Percentiles rank a stretch among this genome's conserved stretches.
These are phyloP conservation scores for Diorhabda carinulata DNA, from an alignment of 1,140 invertebrate genomes.

Conservation along the genomic window DNA sequence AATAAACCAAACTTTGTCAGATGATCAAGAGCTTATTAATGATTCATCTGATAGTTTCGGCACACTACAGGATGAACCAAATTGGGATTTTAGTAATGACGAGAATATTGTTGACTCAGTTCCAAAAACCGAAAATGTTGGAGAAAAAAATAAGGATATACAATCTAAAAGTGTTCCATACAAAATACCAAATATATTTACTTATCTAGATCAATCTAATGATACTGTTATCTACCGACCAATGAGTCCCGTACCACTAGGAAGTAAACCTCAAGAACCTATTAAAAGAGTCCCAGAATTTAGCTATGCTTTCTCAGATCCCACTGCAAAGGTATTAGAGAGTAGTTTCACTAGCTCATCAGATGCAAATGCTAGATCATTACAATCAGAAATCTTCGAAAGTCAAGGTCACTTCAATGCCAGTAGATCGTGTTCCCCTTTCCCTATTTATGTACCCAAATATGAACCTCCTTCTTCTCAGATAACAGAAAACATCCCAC, in stretches of 20 bases:
- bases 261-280: slow-evolving; percentile 18
- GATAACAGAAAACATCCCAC: slow-evolving; percentile 12
- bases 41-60: too few species aligned
- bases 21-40: too few species aligned
- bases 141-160: not conserved
- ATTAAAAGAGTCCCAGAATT: slow-evolving; percentile 37
- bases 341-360: slow-evolving; percentile 23
- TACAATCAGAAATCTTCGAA: slow-evolving; percentile 45
- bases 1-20: too few species aligned
- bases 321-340: slow-evolving; percentile 31
- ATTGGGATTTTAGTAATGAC: not conserved
- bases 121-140: not conserved
- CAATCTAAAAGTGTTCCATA: slow-evolving; percentile 23
- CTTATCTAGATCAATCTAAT: slow-evolving; percentile 27
- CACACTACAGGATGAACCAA: not conserved
- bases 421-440: slow-evolving; percentile 36
- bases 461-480: slow-evolving; percentile 18
- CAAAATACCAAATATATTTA: slow-evolving; percentile 35
- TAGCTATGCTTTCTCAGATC: slow-evolving; percentile 33
- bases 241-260: slow-evolving; percentile 18
- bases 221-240: slow-evolving; percentile 20
- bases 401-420: slow-evolving; percentile 45
- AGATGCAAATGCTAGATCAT: slow-evolving; percentile 25
- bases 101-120: not conserved
- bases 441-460: slow-evolving; percentile 39